Evolutionary conservation across 1,140 invertebrate species (phyloP).

Genomic region (Trichomalopsis sarcophagae): DNA sequence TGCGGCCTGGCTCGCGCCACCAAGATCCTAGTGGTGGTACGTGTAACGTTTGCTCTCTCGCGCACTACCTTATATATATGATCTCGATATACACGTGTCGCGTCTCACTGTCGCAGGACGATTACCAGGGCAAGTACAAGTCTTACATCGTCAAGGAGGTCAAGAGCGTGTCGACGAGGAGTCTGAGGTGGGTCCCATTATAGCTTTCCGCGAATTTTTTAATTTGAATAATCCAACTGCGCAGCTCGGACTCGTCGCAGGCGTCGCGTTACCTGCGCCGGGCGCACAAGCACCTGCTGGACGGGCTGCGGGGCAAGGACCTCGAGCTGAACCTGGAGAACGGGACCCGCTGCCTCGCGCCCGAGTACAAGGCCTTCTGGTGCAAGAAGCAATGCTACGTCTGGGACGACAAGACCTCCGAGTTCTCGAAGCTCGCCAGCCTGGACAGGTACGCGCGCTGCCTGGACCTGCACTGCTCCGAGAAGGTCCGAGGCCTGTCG

Average conservation of each 20-base stretch:
- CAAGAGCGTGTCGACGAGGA: constrained; percentile 74
- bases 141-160: constrained; percentile 80
- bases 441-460: constrained; percentile 79
- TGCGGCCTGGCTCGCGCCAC: constrained; percentile 84
- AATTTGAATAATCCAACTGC: too few relatives aligned
- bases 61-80: too few relatives aligned
- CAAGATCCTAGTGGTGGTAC: constrained; percentile 86
- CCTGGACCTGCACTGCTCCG: constrained; percentile 77
- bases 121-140: constrained; percentile 82
- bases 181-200: constrained; percentile 71
- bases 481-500: constrained; percentile 75
- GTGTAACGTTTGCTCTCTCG: constrained; percentile 41
- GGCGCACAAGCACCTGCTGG: constrained; percentile 57
- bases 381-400: constrained; percentile 83
- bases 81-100: too few relatives aligned
- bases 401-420: constrained; percentile 78
- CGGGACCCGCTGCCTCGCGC: constrained; percentile 67
- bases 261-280: background rate
- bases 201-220: too few relatives aligned
- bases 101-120: constrained; percentile 72
- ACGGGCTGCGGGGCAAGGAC: constrained; percentile 61
- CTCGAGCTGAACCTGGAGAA: constrained; percentile 71
- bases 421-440: constrained; percentile 80
- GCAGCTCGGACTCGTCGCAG: background rate
- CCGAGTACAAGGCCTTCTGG: constrained; percentile 75